Evolutionary conservation across 2,797 vertebrate genomes (phyloP), one percentile per base, ranked within the genome.

Genomic region (Pachyuromys duprasi): DNA sequence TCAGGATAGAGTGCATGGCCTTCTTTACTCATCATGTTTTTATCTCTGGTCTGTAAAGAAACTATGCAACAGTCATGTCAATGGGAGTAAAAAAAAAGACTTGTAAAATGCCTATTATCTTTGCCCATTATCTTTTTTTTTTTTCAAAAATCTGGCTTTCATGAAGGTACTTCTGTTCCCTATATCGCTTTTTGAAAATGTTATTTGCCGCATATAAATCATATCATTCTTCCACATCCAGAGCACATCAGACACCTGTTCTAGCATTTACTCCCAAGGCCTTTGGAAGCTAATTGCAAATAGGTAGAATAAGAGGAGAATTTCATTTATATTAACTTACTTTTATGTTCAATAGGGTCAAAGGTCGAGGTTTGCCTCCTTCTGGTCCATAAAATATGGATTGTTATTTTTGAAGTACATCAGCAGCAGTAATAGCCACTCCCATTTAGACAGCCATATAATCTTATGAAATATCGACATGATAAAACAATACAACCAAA

Each of bases 401-500:
- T 99, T 99, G 98, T 97, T 97, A 98, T 99, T 98, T 99, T 99
- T 98, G 98, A 98, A 99, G 98, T 98, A 98, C 98, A 99, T 99
- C 98, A 98, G 97, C 95, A 98, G 97, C 98, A 97, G 98, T 99
- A 99, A 99, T 99, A 99, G 98, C 96, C 92, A 98, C 98, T 99
- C 98, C 98, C 99, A 98, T 99, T 86, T 98, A 99, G 99, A 99
- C 98, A 98, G 97, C 98, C 95, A 96, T 98, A 98, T 98, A 98
- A 98, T 98, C 97, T 98, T 98, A 99, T 99, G 98, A 99, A 99
- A 99, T 99, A 99, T 99, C 99, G 99, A 99, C 98, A 98, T 97
- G 98, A 98, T 99, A 98, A 98, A 98, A 97, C 96, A 98, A 96
- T 95, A 93, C 95, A 98, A 97, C 98, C 96, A 97, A 98, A 97